Evolutionary conservation across 2,797 vertebrate genomes (phyloP).

Genomic region (Gastrophryne carolinensis): DNA sequence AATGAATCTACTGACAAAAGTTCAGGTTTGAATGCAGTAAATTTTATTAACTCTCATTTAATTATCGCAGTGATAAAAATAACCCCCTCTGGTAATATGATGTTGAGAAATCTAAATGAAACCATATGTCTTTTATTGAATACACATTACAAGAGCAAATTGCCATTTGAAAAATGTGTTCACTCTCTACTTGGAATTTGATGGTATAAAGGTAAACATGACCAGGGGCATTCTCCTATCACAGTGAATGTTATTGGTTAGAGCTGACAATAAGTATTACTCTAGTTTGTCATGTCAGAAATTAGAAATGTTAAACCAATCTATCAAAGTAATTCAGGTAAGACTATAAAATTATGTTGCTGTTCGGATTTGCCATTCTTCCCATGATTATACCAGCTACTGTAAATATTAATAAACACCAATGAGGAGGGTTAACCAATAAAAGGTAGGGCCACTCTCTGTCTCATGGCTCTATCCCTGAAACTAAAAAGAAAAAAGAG

Average conservation of each 20-base stretch:
- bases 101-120: background rate
- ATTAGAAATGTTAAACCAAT: constrained; percentile 35
- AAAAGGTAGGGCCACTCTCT: too few relatives aligned
- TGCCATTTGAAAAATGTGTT: constrained; percentile 20
- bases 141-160: background rate
- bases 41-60: background rate
- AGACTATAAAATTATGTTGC: too few relatives aligned
- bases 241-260: constrained; percentile 44
- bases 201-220: constrained; percentile 26
- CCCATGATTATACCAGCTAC: too few relatives aligned
- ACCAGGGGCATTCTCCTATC: constrained; percentile 22
- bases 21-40: too few relatives aligned
- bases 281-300: constrained; percentile 48
- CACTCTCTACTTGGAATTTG: constrained; percentile 11
- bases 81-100: background rate
- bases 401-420: too few relatives aligned
- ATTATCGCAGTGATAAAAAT: background rate
- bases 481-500: too few relatives aligned
- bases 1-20: too few relatives aligned
- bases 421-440: too few relatives aligned
- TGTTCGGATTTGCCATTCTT: too few relatives aligned
- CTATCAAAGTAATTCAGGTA: constrained; percentile 38
- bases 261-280: constrained; percentile 41
- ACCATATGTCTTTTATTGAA: background rate
- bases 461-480: too few relatives aligned